These are phyloP conservation scores for Drosophila suzukii DNA, from an alignment of 1,140 invertebrate species.

Conservation along the genomic window DNA sequence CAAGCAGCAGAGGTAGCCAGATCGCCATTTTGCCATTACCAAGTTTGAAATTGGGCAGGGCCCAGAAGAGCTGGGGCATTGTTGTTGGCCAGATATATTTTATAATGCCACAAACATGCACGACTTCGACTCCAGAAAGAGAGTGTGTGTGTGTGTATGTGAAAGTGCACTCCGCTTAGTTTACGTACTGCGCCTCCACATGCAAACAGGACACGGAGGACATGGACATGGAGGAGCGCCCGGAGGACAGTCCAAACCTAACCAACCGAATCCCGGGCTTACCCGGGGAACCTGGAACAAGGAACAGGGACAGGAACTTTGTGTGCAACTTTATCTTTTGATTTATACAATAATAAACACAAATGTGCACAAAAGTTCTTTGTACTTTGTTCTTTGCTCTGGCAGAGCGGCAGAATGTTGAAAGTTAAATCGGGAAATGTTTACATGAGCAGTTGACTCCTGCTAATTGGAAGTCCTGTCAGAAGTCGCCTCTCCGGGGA, in stretches of 20 bases:
- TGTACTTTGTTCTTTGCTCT: conserved; percentile 49
- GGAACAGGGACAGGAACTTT: conserved; percentile 41
- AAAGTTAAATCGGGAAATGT: conserved; percentile 53
- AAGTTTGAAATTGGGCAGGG: conserved; percentile 45
- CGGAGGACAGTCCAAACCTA: conserved; percentile 16
- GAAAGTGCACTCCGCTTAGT: conserved; percentile 49
- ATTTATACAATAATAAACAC: conserved; percentile 81
- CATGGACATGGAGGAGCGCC: neutral
- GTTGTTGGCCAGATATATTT: conserved; percentile 66
- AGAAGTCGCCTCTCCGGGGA: conserved; percentile 6
- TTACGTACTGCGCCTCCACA: conserved; percentile 59
- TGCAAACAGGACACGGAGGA: conserved; percentile 42
- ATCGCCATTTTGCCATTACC: conserved; percentile 50
- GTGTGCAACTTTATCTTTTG: conserved; percentile 69
- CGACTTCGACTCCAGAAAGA: conserved; percentile 43
- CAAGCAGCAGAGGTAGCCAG: conserved; percentile 32
- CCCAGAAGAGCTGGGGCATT: conserved; percentile 9
- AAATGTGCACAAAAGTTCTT: conserved; percentile 67
- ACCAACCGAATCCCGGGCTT: conserved; percentile 13
- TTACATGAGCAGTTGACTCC: conserved; percentile 51
- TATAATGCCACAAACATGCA: conserved; percentile 76
- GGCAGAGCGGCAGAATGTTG: conserved; percentile 19
- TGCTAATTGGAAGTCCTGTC: conserved; percentile 52
- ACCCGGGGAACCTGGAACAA: neutral
- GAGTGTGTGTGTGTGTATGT: conserved; percentile 31